A percentile compares a stretch with the other conserved stretches of the same genome.
phyloP scores from a whole-genome alignment of 2,888 invertebrate species.

The Gastrophysa polygoni region DNA sequence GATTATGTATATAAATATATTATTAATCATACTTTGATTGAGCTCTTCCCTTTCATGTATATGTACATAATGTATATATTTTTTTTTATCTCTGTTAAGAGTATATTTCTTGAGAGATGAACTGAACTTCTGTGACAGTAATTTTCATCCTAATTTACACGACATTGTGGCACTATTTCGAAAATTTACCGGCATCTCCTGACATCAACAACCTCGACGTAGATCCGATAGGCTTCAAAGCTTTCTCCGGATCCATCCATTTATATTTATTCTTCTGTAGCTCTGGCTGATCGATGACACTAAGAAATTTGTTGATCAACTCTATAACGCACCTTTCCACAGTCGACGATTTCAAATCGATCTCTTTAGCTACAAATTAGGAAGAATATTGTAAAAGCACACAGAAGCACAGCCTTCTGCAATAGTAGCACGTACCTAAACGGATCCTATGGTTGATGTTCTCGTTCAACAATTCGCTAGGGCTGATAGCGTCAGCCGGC shows the following conservation, averaged over 20 bases:
- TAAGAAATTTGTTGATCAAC: slow-evolving; percentile 77
- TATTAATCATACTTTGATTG: no score
- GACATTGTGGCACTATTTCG: neutral
- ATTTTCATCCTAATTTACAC: no score
- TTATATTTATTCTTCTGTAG: slow-evolving; percentile 66
- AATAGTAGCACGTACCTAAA: slow-evolving; percentile 61
- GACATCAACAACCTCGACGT: slow-evolving; percentile 62
- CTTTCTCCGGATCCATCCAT: slow-evolving; percentile 69
- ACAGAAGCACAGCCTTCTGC: no score
- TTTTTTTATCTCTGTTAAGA: no score
- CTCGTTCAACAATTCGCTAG: slow-evolving; percentile 66
- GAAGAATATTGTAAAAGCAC: slow-evolving; percentile 17
- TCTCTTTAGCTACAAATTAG: slow-evolving; percentile 54
- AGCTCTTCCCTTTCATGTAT: no score
- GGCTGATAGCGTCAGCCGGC: slow-evolving; percentile 67
- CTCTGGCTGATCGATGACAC: slow-evolving; percentile 64
- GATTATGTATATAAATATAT: no score
- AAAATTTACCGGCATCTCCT: slow-evolving; percentile 65
- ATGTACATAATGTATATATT: no score
- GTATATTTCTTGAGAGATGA: no score
- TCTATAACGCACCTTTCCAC: slow-evolving; percentile 80
- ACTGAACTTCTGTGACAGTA: no score
- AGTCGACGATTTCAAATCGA: slow-evolving; percentile 67
- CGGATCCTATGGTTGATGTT: slow-evolving; percentile 65
- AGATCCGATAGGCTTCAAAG: slow-evolving; percentile 66